Percentiles rank a stretch among this genome's conserved stretches.
Evolutionary conservation across 1,140 invertebrate genomes (phyloP).

Genomic region (Notospermus geniculatus): DNA sequence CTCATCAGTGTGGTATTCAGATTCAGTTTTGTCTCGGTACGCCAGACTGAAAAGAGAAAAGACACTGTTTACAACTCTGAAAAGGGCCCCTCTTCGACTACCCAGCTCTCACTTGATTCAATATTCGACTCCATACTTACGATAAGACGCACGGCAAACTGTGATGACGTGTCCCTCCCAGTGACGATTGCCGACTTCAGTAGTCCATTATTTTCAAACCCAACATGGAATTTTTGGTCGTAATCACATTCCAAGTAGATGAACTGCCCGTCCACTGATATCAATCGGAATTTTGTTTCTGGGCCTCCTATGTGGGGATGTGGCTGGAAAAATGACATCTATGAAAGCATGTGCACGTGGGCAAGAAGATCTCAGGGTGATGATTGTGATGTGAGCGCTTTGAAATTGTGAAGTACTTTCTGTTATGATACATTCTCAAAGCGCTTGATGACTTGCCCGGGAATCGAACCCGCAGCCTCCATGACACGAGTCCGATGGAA

Average conservation of each 20-base stretch:
- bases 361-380: background rate
- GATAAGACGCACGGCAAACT: constrained; percentile 43
- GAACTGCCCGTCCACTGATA: constrained; percentile 29
- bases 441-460: too few species aligned
- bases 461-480: too few species aligned
- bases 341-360: background rate
- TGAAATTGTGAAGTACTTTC: background rate
- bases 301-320: constrained; percentile 34
- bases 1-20: too few species aligned
- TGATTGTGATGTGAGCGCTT: background rate
- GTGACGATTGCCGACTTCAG: constrained; percentile 43
- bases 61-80: too few species aligned
- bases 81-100: too few species aligned
- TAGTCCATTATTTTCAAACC: constrained; percentile 36
- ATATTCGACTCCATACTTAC: too few species aligned
- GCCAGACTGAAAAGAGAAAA: background rate
- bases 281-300: constrained; percentile 44
- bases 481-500: background rate
- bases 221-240: constrained; percentile 33
- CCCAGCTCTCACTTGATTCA: too few species aligned
- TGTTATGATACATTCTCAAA: too few species aligned
- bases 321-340: constrained; percentile 26
- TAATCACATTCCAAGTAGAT: constrained; percentile 39
- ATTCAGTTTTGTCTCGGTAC: background rate
- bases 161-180: constrained; percentile 33